Conservation (phyloP, 2,113 vertebrate species). For the Eidolon helvum region DNA sequence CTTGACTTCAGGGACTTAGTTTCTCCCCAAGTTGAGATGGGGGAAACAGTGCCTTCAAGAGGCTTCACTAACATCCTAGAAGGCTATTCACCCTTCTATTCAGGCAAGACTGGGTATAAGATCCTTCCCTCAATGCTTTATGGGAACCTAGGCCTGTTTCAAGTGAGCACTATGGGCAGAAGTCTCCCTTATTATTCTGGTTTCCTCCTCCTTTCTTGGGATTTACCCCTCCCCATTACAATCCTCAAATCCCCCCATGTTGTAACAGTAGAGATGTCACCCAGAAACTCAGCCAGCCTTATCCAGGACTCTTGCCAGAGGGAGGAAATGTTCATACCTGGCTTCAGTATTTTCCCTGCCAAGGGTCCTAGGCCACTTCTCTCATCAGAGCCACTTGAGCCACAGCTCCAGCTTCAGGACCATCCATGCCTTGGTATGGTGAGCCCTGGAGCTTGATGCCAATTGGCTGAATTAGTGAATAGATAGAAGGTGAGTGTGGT, state of each 20-base stretch:
- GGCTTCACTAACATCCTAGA: background rate
- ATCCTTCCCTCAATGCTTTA: background rate
- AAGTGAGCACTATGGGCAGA: background rate
- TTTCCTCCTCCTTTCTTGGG: background rate
- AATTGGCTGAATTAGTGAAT: background rate
- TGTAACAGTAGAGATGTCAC: conserved; percentile 13
- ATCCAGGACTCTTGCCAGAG: conserved; percentile 4
- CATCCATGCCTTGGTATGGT: background rate
- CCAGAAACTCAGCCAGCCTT: background rate
- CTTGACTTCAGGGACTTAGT: conserved; percentile 42
- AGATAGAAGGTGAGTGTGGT: background rate
- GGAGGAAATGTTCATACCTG: conserved; percentile 15
- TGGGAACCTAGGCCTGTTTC: background rate
- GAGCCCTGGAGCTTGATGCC: background rate
- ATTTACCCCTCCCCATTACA: background rate
- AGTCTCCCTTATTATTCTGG: background rate
- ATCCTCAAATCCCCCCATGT: background rate
- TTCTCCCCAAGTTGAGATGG: conserved; percentile 3
- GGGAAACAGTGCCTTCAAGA: conserved; percentile 38
- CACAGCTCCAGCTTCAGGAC: background rate
- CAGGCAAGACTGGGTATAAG: background rate
- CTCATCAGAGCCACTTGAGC: background rate
- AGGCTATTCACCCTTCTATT: background rate
- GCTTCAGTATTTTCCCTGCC: conserved; percentile 39
- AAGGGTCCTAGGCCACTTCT: background rate